Evolutionary conservation across 2,113 vertebrate species (phyloP).

Genomic region (Lampris megalopsis): DNA sequence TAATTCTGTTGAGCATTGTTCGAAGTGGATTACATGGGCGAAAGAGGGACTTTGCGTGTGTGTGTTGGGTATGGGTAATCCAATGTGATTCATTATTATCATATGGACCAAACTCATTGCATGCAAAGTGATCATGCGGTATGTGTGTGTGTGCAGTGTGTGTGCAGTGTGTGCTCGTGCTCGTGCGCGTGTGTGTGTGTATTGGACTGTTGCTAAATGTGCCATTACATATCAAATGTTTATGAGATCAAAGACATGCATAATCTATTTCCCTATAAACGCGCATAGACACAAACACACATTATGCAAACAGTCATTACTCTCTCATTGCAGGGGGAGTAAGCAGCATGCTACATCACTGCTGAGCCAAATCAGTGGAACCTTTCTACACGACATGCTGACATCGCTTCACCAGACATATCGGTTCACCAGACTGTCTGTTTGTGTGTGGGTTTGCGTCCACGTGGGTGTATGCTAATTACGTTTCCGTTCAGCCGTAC

Average conservation of each 20-base stretch:
- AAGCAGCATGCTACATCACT: constrained; percentile 29
- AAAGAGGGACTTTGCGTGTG: constrained; percentile 8
- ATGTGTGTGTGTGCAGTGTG: background rate
- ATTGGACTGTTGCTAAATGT: constrained; percentile 40
- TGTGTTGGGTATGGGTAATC: constrained; percentile 12
- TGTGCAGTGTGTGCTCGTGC: constrained; percentile 8
- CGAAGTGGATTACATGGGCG: constrained; percentile 23
- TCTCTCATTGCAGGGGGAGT: constrained; percentile 26
- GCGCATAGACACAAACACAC: background rate
- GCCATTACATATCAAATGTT: constrained; percentile 18
- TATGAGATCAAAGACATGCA: background rate
- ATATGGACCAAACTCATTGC: constrained; percentile 22
- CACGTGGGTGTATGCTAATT: background rate
- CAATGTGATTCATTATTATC: constrained; percentile 8
- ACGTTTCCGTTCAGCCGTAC: background rate
- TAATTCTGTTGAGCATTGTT: constrained; percentile 29
- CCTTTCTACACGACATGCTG: constrained; percentile 46
- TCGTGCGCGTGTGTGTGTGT: too few relatives aligned
- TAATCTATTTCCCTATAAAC: background rate
- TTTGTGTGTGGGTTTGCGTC: background rate
- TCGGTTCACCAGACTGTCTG: background rate
- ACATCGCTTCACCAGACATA: constrained; percentile 43
- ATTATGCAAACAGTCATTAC: constrained; percentile 32
- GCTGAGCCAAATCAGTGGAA: constrained; percentile 30
- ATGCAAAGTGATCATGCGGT: constrained; percentile 19